phyloP scores from a whole-genome alignment of 92 coral and sea anemone species.

The Porites evermanni region DNA sequence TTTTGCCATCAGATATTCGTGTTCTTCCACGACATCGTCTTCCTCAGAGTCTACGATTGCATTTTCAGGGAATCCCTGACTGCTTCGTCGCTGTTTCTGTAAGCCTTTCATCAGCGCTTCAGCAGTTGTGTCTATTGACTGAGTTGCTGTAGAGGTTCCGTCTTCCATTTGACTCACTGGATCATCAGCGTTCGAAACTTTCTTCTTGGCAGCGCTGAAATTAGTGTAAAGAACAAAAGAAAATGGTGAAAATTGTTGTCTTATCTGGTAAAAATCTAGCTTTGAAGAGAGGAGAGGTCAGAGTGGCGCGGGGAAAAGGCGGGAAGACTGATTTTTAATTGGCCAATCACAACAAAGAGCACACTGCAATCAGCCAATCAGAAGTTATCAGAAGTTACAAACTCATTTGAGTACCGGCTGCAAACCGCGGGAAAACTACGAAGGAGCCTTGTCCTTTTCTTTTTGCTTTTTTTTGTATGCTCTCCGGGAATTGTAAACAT shows the following conservation, averaged over 20 bases:
- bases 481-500: too few species aligned
- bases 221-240: background rate
- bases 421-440: too few species aligned
- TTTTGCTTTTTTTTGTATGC: too few species aligned
- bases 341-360: too few species aligned
- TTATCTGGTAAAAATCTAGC: background rate
- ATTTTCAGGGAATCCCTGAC: conserved; percentile 69
- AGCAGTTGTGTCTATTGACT: background rate
- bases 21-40: conserved; percentile 38
- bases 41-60: conserved; percentile 60
- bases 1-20: conserved; percentile 60
- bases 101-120: conserved; percentile 32
- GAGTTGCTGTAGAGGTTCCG: background rate
- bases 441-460: too few species aligned
- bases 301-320: too few species aligned
- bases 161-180: conserved; percentile 28
- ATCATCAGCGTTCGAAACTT: background rate
- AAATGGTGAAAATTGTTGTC: background rate
- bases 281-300: too few species aligned
- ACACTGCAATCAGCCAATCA: too few species aligned
- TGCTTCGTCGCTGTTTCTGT: conserved; percentile 60
- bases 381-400: too few species aligned
- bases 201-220: background rate
- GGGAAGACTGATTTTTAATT: too few species aligned
- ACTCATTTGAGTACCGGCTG: too few species aligned